Evolutionary conservation across 2,113 vertebrate species (phyloP).

Genomic region (Pachyramphus minor): DNA sequence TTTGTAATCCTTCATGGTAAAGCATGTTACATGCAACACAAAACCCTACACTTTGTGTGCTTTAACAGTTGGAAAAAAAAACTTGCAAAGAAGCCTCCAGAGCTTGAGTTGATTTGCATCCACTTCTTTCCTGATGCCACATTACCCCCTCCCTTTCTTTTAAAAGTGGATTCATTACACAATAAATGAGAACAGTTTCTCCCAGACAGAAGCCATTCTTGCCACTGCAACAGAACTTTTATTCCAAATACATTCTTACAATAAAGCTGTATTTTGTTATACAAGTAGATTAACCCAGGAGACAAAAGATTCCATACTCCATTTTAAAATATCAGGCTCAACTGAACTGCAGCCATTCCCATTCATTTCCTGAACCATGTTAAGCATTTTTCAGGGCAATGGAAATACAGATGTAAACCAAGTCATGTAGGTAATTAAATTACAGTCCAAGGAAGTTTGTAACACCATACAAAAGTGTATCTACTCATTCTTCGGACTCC

Average conservation of each 20-base stretch:
- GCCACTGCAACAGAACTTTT: slow-evolving; percentile 31
- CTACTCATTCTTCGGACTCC: neutral
- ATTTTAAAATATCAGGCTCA: neutral
- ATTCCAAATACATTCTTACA: slow-evolving; percentile 49
- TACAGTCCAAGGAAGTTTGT: slow-evolving; percentile 8
- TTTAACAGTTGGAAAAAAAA: neutral
- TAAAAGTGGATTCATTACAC: neutral
- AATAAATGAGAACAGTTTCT: neutral
- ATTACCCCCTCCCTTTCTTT: neutral
- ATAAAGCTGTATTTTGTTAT: slow-evolving; percentile 15
- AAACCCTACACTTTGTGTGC: neutral
- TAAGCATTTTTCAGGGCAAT: neutral
- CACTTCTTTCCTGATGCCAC: neutral
- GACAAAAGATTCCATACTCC: neutral
- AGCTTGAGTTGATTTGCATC: neutral
- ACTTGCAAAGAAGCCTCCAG: neutral
- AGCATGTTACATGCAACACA: neutral
- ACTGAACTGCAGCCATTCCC: neutral
- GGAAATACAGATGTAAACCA: neutral
- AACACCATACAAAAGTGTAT: neutral
- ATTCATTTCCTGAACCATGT: neutral
- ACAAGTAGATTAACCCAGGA: neutral
- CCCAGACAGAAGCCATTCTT: neutral
- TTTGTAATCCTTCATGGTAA: neutral
- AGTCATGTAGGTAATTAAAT: neutral